Base-by-base conservation (phyloP, 2,888 invertebrate species). In the Lordiphosa fenestrarum region DNA sequence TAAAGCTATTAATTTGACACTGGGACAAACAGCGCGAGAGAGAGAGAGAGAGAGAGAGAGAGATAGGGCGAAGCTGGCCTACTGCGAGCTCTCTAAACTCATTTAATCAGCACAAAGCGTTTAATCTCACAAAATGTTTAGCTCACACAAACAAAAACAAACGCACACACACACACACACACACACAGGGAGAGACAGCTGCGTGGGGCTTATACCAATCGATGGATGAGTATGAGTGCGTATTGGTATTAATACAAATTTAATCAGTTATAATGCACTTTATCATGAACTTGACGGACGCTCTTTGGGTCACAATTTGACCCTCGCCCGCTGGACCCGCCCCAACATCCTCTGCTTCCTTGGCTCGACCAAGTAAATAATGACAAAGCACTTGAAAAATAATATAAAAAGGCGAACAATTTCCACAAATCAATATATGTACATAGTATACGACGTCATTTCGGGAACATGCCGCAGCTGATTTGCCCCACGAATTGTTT, bases 21-120 rank as follows among this genome's bases (percentile, higher is more conserved):
- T 44, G 50, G 19, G 35, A 41, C 56, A 48, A 25, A 19, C 5
- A n/a, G 12, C 23, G 39, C 4, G 36, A 33, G 49, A 6, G 42
- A 48, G 15, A 15, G 15, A 15, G 15, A 15, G 15, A 15, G 1
- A 15, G 15, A 2, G 15, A n/a, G 12, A 23, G 39, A 4, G 36
- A 33, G 49, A 7, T 40, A 48, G 46, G 33, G 39, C 54, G 42
- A 40, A 53, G 67, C 61, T 67, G 64, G 50, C 35, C 62, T 48
- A 30, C 52, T 65, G 69, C 51, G 53, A 68, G 65, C 53, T 62
- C 67, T 73, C 64, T 63, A 69, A 81, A 81, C 60, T 77, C 66
- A 84, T 78, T 78, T 77, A 30, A 84, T 74, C 74, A 81, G 54
- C 65, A 71, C 78, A 74, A 84, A 82, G 66, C 84, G 62, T 74